These are phyloP conservation scores for Enteromius anoplus DNA, from an alignment of 2,797 vertebrate species.

Conservation along the genomic window DNA sequence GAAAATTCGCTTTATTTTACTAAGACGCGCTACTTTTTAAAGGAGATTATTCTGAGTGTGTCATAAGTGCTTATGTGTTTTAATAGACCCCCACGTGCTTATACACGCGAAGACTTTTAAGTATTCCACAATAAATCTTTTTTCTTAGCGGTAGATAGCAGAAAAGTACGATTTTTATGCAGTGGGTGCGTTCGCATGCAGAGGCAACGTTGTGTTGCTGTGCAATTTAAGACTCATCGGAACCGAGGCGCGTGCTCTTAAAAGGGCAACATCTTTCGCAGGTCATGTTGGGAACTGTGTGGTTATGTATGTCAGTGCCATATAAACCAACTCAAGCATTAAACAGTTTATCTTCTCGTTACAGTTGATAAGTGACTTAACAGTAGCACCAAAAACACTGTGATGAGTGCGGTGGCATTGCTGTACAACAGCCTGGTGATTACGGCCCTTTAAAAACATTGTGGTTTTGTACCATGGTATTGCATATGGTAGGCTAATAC, in stretches of 20 bases:
- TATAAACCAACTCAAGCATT: not conserved
- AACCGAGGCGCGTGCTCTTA: constrained; percentile 40
- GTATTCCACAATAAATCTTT: not conserved
- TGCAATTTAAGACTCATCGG: not conserved
- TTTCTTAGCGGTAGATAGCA: not conserved
- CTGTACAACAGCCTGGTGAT: not conserved
- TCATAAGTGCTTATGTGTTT: not conserved
- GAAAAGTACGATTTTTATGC: not conserved
- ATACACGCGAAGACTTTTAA: not conserved
- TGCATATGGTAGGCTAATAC: not conserved
- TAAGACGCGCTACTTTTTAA: not conserved
- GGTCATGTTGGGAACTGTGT: not conserved
- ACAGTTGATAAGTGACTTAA: constrained; percentile 9
- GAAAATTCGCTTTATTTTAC: not conserved
- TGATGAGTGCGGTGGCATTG: not conserved
- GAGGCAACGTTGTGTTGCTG: constrained; percentile 14
- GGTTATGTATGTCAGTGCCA: too few relatives aligned
- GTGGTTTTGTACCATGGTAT: not conserved
- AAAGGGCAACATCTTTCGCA: constrained; percentile 43
- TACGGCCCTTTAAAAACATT: not conserved
- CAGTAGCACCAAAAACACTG: not conserved
- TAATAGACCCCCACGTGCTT: not conserved
- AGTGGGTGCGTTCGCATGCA: not conserved
- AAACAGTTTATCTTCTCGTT: not conserved
- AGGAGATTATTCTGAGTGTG: not conserved